phyloP scores from a whole-genome alignment of 35 echinoderm and acorn worm species.

The Diadema setosum region DNA sequence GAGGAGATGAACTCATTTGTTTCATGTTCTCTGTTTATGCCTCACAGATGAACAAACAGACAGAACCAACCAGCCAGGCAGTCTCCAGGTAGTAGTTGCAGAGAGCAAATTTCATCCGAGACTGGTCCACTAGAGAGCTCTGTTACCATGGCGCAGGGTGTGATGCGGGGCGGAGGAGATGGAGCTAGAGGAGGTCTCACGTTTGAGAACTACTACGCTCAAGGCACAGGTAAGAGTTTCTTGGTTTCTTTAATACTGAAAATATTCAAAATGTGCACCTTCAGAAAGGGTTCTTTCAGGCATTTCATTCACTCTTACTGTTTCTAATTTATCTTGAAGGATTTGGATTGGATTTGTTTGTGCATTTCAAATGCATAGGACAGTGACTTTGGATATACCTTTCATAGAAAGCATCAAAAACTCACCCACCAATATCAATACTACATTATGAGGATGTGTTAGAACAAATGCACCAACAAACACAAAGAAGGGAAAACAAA shows the following conservation, averaged over 20 bases:
- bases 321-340: too few species aligned
- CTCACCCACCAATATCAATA: too few species aligned
- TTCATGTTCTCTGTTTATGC: not conserved
- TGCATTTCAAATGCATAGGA: too few species aligned
- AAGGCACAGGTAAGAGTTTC: not conserved
- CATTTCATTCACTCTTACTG: not conserved
- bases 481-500: too few species aligned
- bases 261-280: not conserved
- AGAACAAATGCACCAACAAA: too few species aligned
- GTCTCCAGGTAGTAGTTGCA: not conserved
- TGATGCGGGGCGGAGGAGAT: not conserved
- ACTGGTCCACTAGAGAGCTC: not conserved
- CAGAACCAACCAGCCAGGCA: not conserved
- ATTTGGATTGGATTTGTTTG: too few species aligned
- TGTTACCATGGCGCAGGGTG: not conserved
- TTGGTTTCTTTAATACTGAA: not conserved
- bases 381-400: too few species aligned
- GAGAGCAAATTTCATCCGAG: not conserved
- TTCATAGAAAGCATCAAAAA: too few species aligned
- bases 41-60: not conserved
- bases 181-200: not conserved
- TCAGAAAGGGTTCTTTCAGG: not conserved
- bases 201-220: slow-evolving; percentile 9
- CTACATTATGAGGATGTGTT: too few species aligned
- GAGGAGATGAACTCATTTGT: too few species aligned